Evolutionary conservation across 2,113 vertebrate genomes (phyloP), one percentile per base, ranked within the genome.

Genomic region (Neotoma lepida): DNA sequence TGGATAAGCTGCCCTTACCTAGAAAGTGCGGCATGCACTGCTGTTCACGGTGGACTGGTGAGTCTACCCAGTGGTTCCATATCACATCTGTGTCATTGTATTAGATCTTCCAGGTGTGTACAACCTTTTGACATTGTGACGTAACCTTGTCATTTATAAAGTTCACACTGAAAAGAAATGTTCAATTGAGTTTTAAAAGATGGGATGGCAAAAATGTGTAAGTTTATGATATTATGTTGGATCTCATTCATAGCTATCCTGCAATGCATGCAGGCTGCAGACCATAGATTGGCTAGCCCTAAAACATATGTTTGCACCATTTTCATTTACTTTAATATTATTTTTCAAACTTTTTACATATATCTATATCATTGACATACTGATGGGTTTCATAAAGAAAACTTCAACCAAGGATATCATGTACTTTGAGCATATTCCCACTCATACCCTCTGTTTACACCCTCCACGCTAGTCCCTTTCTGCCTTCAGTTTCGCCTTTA

Each of bases 261-360:
- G 14, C 0, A 0, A 20, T 28, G 13, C 6, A 7, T 26, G 33
- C 56, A 56, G 2, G 35, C 35, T 39, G 33, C 2, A 61, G 22
- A 15, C 54, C 28, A 49, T 39, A 56, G n/a, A 6, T 39, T 9
- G 54, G 35, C 39, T 22, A 39, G 9, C 10, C 78, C 81, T 22
- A 33, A 94, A 91, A 1, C 13, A 26, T 66, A 6, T 49, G 88
- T 54, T 68, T 35, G 30, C 2, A n/a, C 33, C 24, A 33, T 22
- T 77, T 91, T 77, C 85, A 39, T 54, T 74, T 66, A 12, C 71
- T 86, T 95, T 84, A 74, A 33, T 26, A 9, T 70, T 63, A 51
- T 93, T 87, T 91, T 22, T 86, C 30, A 64, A 84, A 61, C 24
- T 46, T 64, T 41, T 28, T 44, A 84, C n/a, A 2, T 4, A 18